These are phyloP conservation scores for Anoplius nigerrimus DNA, from an alignment of 2,888 invertebrate species.

Conservation along the genomic window DNA sequence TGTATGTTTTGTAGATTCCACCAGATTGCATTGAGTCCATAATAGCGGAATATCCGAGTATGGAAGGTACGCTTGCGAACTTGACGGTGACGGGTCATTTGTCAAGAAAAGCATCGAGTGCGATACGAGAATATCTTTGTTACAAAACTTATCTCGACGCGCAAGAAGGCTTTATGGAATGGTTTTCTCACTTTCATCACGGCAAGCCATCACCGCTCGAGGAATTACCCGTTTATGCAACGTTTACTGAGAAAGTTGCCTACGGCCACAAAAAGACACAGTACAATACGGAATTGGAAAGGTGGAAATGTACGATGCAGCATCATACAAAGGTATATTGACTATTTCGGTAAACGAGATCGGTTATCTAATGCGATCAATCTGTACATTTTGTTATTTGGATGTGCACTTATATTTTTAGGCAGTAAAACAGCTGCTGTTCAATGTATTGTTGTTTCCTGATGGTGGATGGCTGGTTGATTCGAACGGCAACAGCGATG, in stretches of 20 bases:
- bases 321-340: slow-evolving; percentile 81
- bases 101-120: slow-evolving; percentile 73
- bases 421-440: slow-evolving; percentile 87
- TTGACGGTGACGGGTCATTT: slow-evolving; percentile 74
- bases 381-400: neutral
- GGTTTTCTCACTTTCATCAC: slow-evolving; percentile 90
- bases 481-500: slow-evolving; percentile 75
- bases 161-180: slow-evolving; percentile 90
- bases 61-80: slow-evolving; percentile 67
- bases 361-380: neutral
- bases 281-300: slow-evolving; percentile 85
- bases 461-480: slow-evolving; percentile 94
- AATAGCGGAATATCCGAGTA: slow-evolving; percentile 75
- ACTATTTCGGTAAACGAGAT: neutral
- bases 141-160: slow-evolving; percentile 92
- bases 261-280: slow-evolving; percentile 89
- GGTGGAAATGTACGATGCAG: slow-evolving; percentile 83
- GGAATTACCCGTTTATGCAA: slow-evolving; percentile 78
- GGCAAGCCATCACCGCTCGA: slow-evolving; percentile 85
- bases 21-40: slow-evolving; percentile 80
- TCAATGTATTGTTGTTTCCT: slow-evolving; percentile 91
- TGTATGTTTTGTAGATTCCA: slow-evolving; percentile 77
- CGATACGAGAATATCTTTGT: slow-evolving; percentile 89
- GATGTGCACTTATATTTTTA: slow-evolving; percentile 60
- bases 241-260: slow-evolving; percentile 92